A percentile compares a stretch with the other conserved stretches of the same genome.
Evolutionary conservation across 2,797 vertebrate species (phyloP).

Genomic region (Bovichtus diacanthus): DNA sequence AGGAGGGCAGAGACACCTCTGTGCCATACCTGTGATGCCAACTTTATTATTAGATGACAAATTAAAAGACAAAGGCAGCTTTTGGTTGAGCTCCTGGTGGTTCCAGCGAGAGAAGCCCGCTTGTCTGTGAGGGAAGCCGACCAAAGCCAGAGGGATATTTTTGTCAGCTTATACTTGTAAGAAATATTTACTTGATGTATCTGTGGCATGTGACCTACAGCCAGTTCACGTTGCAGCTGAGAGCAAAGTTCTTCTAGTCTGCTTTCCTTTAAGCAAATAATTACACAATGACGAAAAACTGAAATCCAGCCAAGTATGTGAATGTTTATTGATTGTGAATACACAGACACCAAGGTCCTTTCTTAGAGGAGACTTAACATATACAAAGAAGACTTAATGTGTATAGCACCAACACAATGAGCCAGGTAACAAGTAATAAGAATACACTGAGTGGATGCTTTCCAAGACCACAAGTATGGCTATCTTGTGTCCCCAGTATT

Average conservation of each 20-base stretch:
- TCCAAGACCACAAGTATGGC: not conserved
- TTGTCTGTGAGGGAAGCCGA: constrained; percentile 48
- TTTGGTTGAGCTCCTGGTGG: constrained; percentile 55
- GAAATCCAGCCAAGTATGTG: not conserved
- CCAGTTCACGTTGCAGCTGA: constrained; percentile 23
- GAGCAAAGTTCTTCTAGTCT: constrained; percentile 7
- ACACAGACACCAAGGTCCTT: not conserved
- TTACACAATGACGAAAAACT: constrained; percentile 1
- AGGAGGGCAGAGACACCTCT: constrained; percentile 18
- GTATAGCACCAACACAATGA: not conserved
- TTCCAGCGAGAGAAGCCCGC: constrained; percentile 42
- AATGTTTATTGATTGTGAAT: not conserved
- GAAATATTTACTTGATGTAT: constrained; percentile 51
- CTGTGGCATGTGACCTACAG: constrained; percentile 24
- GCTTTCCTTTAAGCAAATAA: constrained; percentile 3
- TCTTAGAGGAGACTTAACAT: not conserved
- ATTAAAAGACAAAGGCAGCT: constrained; percentile 70
- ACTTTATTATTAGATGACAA: constrained; percentile 79
- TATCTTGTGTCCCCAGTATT: not conserved
- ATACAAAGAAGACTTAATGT: not conserved
- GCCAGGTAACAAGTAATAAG: not conserved
- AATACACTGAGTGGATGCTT: not conserved
- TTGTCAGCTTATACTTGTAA: constrained; percentile 43
- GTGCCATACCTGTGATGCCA: constrained; percentile 67
- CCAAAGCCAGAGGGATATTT: constrained; percentile 73